Evolutionary conservation across 2,113 vertebrate genomes (phyloP), one percentile per base, ranked within the genome.

Genomic region (Scolopax mira): DNA sequence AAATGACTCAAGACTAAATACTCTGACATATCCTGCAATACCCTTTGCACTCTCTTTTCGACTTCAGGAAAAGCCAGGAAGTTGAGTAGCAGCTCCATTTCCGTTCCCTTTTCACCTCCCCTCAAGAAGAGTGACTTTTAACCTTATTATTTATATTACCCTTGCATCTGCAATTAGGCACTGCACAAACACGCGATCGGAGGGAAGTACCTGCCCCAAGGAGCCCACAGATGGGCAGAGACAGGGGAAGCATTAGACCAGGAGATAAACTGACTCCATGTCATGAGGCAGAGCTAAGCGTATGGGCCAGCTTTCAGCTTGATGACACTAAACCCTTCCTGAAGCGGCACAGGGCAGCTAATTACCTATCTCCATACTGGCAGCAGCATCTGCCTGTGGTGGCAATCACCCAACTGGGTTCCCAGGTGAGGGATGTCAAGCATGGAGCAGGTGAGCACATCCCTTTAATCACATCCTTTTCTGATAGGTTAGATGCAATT

Each of bases 21-120:
- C 22, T 51, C 83, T 0, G 2, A 84, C 75, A 94, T 92, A 93
- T 85, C 82, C 85, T 96, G 64, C 89, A 94, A 74, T 94, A 95
- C 42, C 85, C 91, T 97, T 96, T 96, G 95, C 91, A 95, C 93
- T 90, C 85, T 90, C 85, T 93, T 88, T 97, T 54, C 54, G 60
- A 95, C 64, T 94, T 64, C 90, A 95, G 91, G 90, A 96, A 91
- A 94, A 93, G 85, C 24, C 1, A 0, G 67, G 82, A 96, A 94
- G 88, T 75, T 74, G 94, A 95, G 94, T 71, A 97, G 83, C 57
- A 27, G 79, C 74, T 89, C 85, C 11, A 0, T 78, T 97, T 97
- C 94, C 67, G 27, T 73, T 95, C 88, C 39, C 30, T 96, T 94
- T 93, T 91, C 91, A 96, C 90, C 90, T 96, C 41, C 60, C 79